Evolutionary conservation across 2,797 vertebrate species (phyloP).

Genomic region (Chiroxiphia lanceolata): DNA sequence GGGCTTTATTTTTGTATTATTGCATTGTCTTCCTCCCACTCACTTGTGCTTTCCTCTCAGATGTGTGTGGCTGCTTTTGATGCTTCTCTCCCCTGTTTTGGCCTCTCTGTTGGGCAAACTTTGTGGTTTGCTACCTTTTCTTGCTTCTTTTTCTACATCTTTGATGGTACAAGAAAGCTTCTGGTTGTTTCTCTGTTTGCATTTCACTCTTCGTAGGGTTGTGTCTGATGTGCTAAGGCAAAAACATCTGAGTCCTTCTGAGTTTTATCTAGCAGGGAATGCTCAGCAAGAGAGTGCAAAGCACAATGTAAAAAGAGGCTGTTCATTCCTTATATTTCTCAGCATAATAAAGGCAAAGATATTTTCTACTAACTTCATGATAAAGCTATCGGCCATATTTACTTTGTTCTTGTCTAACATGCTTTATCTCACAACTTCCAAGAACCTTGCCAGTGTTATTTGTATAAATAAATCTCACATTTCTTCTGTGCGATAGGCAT

Average conservation of each 20-base stretch:
- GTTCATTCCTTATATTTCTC: not conserved
- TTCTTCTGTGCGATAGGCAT: not conserved
- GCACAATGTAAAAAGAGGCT: not conserved
- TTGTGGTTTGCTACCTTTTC: constrained; percentile 36
- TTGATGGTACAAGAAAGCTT: constrained; percentile 38
- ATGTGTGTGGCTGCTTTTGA: constrained; percentile 45
- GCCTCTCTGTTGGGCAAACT: constrained; percentile 18
- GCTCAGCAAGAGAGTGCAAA: not conserved
- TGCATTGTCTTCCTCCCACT: constrained; percentile 31
- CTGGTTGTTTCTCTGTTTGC: constrained; percentile 14
- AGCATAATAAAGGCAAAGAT: not conserved
- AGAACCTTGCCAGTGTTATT: not conserved
- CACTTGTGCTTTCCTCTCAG: constrained; percentile 17
- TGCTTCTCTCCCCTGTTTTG: constrained; percentile 7
- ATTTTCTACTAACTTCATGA: not conserved
- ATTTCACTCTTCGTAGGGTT: not conserved
- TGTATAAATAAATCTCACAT: not conserved
- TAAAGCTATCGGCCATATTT: not conserved
- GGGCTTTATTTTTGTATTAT: constrained; percentile 32
- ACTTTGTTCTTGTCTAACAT: not conserved
- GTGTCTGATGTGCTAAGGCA: not conserved
- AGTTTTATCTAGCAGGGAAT: not conserved
- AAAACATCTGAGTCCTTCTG: not conserved
- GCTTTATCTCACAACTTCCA: not conserved
- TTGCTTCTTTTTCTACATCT: constrained; percentile 24